These are phyloP conservation scores for Tillus elongatus DNA, from an alignment of 2,888 invertebrate genomes.

Conservation along the genomic window DNA sequence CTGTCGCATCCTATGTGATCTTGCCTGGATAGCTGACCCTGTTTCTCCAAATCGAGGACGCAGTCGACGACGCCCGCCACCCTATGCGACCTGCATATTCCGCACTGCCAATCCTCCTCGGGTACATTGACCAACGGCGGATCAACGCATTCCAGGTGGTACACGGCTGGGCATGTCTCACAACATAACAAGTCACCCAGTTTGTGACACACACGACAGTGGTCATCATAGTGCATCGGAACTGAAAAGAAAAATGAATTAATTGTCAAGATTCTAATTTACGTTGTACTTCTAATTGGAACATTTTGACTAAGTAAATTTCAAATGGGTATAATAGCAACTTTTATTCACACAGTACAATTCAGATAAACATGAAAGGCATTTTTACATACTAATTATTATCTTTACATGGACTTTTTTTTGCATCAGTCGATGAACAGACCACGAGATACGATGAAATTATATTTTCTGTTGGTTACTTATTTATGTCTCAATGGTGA, in stretches of 20 bases:
- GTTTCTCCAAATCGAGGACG: constrained; percentile 80
- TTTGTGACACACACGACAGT: constrained; percentile 84
- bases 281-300: too few relatives aligned
- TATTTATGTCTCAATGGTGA: too few relatives aligned
- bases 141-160: constrained; percentile 93
- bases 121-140: constrained; percentile 91
- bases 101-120: constrained; percentile 96
- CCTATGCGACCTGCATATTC: constrained; percentile 85
- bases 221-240: constrained; percentile 86
- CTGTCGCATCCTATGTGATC: constrained; percentile 92
- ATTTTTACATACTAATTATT: too few relatives aligned
- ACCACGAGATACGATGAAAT: too few relatives aligned
- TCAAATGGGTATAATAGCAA: too few relatives aligned
- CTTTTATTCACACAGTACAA: too few relatives aligned
- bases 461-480: too few relatives aligned
- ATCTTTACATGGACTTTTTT: too few relatives aligned
- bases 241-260: constrained; percentile 45
- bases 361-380: too few relatives aligned
- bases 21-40: constrained; percentile 83
- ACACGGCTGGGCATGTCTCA: constrained; percentile 97
- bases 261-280: too few relatives aligned
- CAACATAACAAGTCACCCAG: constrained; percentile 93
- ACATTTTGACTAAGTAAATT: too few relatives aligned
- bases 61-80: constrained; percentile 91
- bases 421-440: too few relatives aligned